Evolutionary conservation across 2,113 vertebrate species (phyloP).

Genomic region (Eidolon helvum): DNA sequence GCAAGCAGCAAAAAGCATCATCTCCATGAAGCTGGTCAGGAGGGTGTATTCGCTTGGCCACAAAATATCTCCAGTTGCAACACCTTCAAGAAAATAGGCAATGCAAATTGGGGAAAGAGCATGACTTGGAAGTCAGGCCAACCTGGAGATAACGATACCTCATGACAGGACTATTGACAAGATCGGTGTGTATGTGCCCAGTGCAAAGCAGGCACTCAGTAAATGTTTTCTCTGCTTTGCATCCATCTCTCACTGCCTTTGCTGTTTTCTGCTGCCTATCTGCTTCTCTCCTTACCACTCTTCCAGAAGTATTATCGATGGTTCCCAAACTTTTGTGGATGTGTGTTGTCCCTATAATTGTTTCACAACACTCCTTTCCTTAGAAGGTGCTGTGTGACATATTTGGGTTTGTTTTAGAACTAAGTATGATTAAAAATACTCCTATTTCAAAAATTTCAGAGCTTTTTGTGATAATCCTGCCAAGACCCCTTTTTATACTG

Average conservation of each 20-base stretch:
- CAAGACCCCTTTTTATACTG: not conserved
- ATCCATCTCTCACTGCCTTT: not conserved
- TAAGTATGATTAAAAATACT: slow-evolving; percentile 19
- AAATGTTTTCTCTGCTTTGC: not conserved
- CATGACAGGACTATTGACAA: not conserved
- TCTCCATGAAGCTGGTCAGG: not conserved
- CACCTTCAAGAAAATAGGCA: not conserved
- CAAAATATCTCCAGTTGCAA: not conserved
- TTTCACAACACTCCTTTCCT: not conserved
- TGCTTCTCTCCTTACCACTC: not conserved
- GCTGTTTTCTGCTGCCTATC: not conserved
- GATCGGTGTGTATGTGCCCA: not conserved
- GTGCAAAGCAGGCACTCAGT: not conserved
- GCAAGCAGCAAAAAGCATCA: not conserved
- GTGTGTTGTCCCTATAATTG: not conserved
- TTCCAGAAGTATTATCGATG: not conserved
- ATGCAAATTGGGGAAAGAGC: not conserved
- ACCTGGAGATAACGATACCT: not conserved
- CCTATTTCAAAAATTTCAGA: slow-evolving; percentile 18
- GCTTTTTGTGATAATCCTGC: slow-evolving; percentile 24
- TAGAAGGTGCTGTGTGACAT: not conserved
- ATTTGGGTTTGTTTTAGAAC: slow-evolving; percentile 48
- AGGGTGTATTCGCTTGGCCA: not conserved
- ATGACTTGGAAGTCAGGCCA: not conserved
- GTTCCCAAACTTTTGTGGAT: not conserved